Conservation (phyloP, 2,113 vertebrate genomes). For the Todiramphus chloris region DNA sequence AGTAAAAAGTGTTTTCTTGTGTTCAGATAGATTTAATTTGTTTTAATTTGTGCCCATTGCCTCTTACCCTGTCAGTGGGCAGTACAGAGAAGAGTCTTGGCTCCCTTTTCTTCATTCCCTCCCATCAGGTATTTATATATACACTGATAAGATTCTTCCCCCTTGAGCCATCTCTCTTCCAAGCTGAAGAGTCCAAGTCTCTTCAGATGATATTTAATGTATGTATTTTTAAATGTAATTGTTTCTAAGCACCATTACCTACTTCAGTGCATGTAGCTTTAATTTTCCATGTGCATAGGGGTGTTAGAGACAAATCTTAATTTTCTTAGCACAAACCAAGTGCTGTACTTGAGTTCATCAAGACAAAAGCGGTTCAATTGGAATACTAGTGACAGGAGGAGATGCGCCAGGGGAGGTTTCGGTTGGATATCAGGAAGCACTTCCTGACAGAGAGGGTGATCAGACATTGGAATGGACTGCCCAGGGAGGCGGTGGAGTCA, state of each 20-base stretch:
- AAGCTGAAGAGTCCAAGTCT: not conserved
- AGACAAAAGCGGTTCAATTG: not conserved
- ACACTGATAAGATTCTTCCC: not conserved
- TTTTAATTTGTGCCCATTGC: not conserved
- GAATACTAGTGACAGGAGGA: not conserved
- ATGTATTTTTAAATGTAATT: not conserved
- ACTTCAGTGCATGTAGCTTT: not conserved
- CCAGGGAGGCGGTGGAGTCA: too few species aligned
- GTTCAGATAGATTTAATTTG: not conserved
- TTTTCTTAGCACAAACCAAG: not conserved
- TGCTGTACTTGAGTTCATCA: not conserved
- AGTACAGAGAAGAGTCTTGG: not conserved
- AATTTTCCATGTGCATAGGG: not conserved
- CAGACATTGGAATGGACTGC: too few species aligned
- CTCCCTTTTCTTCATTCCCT: not conserved
- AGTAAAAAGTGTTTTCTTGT: not conserved
- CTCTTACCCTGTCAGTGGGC: not conserved
- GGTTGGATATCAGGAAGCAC: too few species aligned
- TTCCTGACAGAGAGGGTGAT: too few species aligned
- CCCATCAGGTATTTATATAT: not conserved
- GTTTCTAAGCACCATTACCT: not conserved
- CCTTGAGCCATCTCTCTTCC: not conserved
- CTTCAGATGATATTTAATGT: not conserved
- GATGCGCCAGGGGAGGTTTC: too few species aligned
- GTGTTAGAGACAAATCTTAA: not conserved